Evolutionary conservation across 2,888 invertebrate species (phyloP), one percentile per base, ranked within the genome.

Genomic region (Apamea monoglypha): DNA sequence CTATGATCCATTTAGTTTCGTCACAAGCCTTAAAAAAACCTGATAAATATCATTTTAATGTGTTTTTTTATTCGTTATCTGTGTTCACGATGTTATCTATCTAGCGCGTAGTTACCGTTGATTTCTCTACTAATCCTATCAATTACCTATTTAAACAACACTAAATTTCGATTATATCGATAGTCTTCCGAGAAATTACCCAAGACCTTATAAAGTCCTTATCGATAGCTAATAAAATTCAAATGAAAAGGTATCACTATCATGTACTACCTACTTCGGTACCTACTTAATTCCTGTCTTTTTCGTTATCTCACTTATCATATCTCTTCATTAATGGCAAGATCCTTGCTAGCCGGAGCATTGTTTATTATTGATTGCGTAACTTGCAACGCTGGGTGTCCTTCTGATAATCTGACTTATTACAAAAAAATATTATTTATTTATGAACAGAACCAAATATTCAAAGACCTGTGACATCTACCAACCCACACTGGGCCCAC

Each of bases 101-200:
- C 61, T 80, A 80, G 76, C 74, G 70, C 64, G 53, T 72, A 40
- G 56, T 64, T 70, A 67, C 29, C 29, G 32, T 56, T 47, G 73
- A 75, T 73, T 81, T 44, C 67, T 69, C 44, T 40, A 77, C 59
- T 84, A 74, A 81, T 81, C 71, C 74, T 81, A 56, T 74, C 69
- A 63, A 80, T 81, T 82, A 89, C 53, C 69, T 78, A 79, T 74
- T 76, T 68, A 79, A 40, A 74, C 72, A 80, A 73, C 73, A 82
- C 47, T 59, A 70, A 77, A 76, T 66, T 53, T 64, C 53, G 78
- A 80, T 82, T 44, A 72, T 40, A 50, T 87, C 68, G 74, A 74
- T 71, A 69, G n/a, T 68, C 53, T 88, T 90, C 89, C 75, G 25
- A 79, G 89, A 90, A 88, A 67, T 82, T 4, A 71, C 70, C 18